Percentiles rank a stretch among this genome's conserved stretches.
Evolutionary conservation across 2,888 invertebrate species (phyloP).

Genomic region (Pristionchus exspectatus): DNA sequence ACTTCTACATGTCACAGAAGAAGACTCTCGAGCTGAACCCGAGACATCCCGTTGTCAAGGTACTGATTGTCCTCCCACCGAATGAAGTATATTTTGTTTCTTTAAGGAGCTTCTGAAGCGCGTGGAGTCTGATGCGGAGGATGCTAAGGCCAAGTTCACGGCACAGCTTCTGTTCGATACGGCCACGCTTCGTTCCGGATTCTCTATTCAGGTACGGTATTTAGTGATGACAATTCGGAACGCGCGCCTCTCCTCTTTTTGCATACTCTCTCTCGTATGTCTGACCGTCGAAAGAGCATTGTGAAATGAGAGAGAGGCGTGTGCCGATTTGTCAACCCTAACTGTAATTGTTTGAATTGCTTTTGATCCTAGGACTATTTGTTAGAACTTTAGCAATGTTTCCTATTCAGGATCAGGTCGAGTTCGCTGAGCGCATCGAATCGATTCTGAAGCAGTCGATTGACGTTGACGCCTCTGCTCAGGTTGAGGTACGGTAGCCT

Average conservation of each 20-base stretch:
- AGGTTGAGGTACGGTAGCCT: slow-evolving; percentile 63
- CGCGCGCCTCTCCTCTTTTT: no score
- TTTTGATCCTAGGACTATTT: no score
- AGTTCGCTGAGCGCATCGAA: slow-evolving; percentile 93
- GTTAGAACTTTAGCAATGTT: slow-evolving; percentile 82
- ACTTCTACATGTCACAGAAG: slow-evolving; percentile 89
- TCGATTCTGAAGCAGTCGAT: slow-evolving; percentile 86
- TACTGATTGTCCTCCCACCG: background rate
- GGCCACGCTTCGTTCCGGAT: slow-evolving; percentile 95
- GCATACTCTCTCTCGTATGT: no score
- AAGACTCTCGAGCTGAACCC: slow-evolving; percentile 98
- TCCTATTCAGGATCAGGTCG: slow-evolving; percentile 87
- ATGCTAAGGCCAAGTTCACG: slow-evolving; percentile 88
- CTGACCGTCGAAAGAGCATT: no score
- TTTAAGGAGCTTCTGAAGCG: slow-evolving; percentile 87
- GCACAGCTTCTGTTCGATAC: slow-evolving; percentile 93
- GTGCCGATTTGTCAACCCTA: no score
- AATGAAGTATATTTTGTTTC: background rate
- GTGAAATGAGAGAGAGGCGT: no score
- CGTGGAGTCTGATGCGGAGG: slow-evolving; percentile 87
- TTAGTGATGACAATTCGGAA: no score
- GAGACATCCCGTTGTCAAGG: slow-evolving; percentile 92
- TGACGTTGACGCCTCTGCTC: slow-evolving; percentile 79
- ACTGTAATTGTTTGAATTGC: no score
- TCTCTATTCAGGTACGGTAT: slow-evolving; percentile 86